Percentiles rank a stretch among this genome's conserved stretches.
These are phyloP conservation scores for Anastrepha obliqua DNA, from an alignment of 1,140 invertebrate genomes.

Conservation along the genomic window DNA sequence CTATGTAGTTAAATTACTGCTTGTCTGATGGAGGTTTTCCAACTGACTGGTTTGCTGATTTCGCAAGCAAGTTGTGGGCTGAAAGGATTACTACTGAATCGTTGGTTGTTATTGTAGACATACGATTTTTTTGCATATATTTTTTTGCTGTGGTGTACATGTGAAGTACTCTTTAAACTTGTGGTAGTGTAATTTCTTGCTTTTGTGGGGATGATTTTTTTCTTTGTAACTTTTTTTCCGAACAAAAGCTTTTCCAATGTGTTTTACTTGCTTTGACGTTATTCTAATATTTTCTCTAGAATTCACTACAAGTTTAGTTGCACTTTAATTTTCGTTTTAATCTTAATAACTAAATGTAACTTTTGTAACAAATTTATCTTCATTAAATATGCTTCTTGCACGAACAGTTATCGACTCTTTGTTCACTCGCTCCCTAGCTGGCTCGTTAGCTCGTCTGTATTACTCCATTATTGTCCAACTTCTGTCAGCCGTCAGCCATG, in stretches of 20 bases:
- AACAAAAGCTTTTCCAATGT: neutral
- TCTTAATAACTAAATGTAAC: neutral
- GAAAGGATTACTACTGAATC: neutral
- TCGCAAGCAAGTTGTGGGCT: too few species aligned
- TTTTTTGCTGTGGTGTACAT: neutral
- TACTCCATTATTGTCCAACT: constrained; percentile 31
- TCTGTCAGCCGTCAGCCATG: constrained; percentile 3
- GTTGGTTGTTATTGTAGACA: neutral
- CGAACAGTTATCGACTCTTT: constrained; percentile 42
- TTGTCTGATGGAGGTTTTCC: neutral
- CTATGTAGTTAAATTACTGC: neutral
- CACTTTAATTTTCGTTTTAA: neutral
- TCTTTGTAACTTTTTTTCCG: neutral
- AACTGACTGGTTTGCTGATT: neutral
- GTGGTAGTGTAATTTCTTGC: neutral
- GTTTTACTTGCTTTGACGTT: neutral
- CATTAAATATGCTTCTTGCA: constrained; percentile 11
- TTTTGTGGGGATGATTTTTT: neutral
- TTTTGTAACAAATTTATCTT: constrained; percentile 9
- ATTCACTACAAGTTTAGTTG: neutral
- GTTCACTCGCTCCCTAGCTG: neutral
- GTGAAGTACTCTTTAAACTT: neutral
- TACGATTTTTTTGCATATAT: neutral
- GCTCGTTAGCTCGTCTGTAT: constrained; percentile 19
- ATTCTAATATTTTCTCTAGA: neutral